phyloP scores from a whole-genome alignment of 2,797 vertebrate species.

The Acanthurus tractus region DNA sequence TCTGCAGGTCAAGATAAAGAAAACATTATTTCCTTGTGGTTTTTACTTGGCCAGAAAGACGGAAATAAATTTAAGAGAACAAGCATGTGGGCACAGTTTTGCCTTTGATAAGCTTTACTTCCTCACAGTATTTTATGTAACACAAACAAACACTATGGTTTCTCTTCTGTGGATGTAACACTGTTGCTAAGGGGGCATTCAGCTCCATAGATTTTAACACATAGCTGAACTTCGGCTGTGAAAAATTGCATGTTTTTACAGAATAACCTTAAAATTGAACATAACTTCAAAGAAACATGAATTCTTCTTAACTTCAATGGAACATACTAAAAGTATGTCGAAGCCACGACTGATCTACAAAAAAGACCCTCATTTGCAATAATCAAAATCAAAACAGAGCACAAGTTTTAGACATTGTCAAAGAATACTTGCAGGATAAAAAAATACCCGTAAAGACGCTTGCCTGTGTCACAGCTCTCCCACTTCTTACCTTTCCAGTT shows the following conservation, averaged over 20 bases:
- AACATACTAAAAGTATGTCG: too few species aligned
- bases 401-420: too few species aligned
- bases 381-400: too few species aligned
- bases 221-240: neutral
- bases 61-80: too few species aligned
- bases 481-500: constrained; percentile 92
- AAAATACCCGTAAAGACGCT: neutral
- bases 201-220: neutral
- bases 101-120: neutral
- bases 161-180: neutral
- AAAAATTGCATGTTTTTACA: neutral
- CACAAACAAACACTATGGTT: neutral
- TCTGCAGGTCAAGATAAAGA: constrained; percentile 79
- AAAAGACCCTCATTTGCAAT: too few species aligned
- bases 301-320: too few species aligned
- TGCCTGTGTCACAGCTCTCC: too few species aligned
- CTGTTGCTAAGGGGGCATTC: neutral
- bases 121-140: neutral
- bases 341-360: too few species aligned
- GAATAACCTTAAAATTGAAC: neutral
- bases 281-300: too few species aligned
- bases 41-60: neutral
- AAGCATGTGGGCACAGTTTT: neutral
- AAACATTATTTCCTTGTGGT: constrained; percentile 14
- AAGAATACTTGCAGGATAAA: neutral